Evolutionary conservation across 2,113 vertebrate genomes (phyloP), one percentile per base, ranked within the genome.

Genomic region (Heteronetta atricapilla): DNA sequence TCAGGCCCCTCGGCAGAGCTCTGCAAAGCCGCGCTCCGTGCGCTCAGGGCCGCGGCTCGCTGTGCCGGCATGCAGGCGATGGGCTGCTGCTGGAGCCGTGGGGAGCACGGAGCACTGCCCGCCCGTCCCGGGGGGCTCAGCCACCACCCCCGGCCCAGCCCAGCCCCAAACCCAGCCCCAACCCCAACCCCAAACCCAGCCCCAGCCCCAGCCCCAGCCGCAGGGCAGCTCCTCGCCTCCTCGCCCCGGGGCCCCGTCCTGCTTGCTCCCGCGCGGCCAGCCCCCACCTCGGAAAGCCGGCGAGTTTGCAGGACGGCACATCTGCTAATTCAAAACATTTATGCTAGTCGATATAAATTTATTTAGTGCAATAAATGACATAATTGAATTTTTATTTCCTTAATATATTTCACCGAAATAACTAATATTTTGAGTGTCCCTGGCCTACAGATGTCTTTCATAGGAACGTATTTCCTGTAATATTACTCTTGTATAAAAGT

Each of bases 321-420:
- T 96, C 95, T 88, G 95, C 95, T 97, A 97, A 97, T 96, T 93
- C 95, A 81, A 92, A 96, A 84, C 95, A 86, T 96, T 97, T 97
- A 95, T 96, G 97, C 94, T 68, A 94, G 95, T 97, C 96, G 89
- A 96, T 97, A 98, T 88, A 97, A 97, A 98, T 98, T 98, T 98
- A 98, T 97, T 97, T 97, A 96, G 97, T 73, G 93, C 94, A 94
- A 94, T 98, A 98, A 98, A 97, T 97, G 97, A 96, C 95, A 98
- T 98, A 98, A 98, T 98, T 98, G 97, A 97, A 97, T 96, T 98
- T 98, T 98, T 98, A 98, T 98, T 97, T 96, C 97, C 95, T 96
- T 97, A 97, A 97, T 98, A 97, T 97, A 97, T 98, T 98, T 96
- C 93, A 69, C 91, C 90, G 94, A 96, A 97, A 97, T 97, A 97